These are phyloP conservation scores for Parasteatoda tepidariorum DNA, from an alignment of 1,140 invertebrate genomes.

Conservation along the genomic window DNA sequence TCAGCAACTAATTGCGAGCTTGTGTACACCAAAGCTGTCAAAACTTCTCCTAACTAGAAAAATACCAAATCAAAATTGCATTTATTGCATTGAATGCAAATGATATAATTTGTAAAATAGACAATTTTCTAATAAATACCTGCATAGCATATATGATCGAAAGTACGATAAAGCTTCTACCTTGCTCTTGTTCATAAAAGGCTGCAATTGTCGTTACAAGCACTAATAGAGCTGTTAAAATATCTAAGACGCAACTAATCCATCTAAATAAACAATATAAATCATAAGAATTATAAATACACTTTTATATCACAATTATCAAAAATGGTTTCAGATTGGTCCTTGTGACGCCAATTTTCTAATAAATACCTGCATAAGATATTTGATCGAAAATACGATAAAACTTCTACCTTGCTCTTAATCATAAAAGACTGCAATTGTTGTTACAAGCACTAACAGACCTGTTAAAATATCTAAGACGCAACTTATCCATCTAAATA, in stretches of 20 bases:
- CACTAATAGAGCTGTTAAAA: conserved; percentile 24
- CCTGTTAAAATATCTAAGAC: conserved; percentile 10
- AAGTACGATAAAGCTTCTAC: conserved; percentile 85
- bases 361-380: conserved; percentile 85
- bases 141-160: conserved; percentile 91
- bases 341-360: too few relatives aligned
- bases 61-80: neutral
- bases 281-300: neutral
- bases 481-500: conserved; percentile 22
- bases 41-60: conserved; percentile 79
- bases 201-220: conserved; percentile 3
- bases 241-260: conserved; percentile 14
- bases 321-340: too few relatives aligned
- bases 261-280: neutral
- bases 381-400: conserved; percentile 90
- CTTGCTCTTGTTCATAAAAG: conserved; percentile 66
- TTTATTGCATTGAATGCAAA: neutral
- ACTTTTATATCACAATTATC: too few relatives aligned
- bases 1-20: conserved; percentile 96
- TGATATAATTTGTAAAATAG: too few relatives aligned
- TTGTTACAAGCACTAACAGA: conserved; percentile 22
- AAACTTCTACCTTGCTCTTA: conserved; percentile 76
- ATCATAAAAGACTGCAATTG: neutral
- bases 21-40: conserved; percentile 97
- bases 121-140: too few relatives aligned